Conservation (phyloP, 2,797 vertebrate species). For the Lagodon rhomboides region DNA sequence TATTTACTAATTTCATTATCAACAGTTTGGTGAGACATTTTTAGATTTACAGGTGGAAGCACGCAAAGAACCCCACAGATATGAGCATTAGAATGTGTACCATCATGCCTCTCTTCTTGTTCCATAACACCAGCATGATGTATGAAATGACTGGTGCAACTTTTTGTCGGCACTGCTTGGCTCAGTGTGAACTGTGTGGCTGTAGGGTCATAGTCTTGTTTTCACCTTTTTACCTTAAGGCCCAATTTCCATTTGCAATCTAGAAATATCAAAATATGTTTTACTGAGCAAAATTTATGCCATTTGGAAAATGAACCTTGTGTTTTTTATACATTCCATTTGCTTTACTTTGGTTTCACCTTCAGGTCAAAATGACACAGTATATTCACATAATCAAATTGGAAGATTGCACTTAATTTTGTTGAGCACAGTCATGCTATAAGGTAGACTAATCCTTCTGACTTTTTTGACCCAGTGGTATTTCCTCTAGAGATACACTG, state of each 20-base stretch:
- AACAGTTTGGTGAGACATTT: too few relatives aligned
- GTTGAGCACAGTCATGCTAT: background rate
- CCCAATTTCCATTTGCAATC: background rate
- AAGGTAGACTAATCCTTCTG: background rate
- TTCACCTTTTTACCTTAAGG: background rate
- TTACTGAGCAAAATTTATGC: background rate
- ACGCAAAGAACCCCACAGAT: too few relatives aligned
- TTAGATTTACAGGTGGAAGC: too few relatives aligned
- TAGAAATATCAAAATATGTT: background rate
- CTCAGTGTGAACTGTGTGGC: too few relatives aligned
- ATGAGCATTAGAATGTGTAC: too few relatives aligned
- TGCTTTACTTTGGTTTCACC: background rate
- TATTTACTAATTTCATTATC: too few relatives aligned
- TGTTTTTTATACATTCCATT: background rate
- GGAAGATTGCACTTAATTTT: background rate
- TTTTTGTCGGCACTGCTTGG: too few relatives aligned
- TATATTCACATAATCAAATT: background rate
- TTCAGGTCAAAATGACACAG: background rate
- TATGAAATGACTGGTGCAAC: too few relatives aligned
- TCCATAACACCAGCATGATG: too few relatives aligned
- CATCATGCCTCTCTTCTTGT: too few relatives aligned
- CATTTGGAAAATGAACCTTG: background rate
- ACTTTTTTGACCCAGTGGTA: constrained; percentile 18
- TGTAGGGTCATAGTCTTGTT: background rate
- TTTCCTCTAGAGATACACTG: constrained; percentile 43